A percentile compares a stretch with the other conserved stretches of the same genome.
These are phyloP conservation scores for Saxicola maurus DNA, from an alignment of 2,797 vertebrate genomes.

Conservation along the genomic window DNA sequence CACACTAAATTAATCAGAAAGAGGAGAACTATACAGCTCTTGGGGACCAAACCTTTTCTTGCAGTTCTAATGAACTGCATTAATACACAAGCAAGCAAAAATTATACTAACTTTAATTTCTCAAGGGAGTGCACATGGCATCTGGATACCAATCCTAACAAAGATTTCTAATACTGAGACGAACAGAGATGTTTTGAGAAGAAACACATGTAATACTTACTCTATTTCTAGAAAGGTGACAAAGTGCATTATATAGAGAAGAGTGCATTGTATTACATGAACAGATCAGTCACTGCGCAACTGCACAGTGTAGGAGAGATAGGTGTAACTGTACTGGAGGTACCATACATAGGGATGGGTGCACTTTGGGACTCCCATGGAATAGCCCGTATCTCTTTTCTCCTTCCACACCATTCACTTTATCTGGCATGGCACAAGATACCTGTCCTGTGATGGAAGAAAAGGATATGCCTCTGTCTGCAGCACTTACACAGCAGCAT, in stretches of 20 bases:
- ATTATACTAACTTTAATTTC: not conserved
- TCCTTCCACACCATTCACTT: fast-evolving
- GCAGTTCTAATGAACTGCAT: not conserved
- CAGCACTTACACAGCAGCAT: not conserved
- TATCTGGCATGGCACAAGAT: not conserved
- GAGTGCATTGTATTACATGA: not conserved
- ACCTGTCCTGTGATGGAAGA: not conserved
- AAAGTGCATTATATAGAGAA: not conserved
- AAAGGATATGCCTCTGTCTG: not conserved
- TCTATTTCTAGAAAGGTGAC: not conserved
- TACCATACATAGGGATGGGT: fast-evolving
- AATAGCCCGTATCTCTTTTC: not conserved
- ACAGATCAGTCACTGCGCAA: not conserved
- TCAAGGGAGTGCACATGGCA: not conserved
- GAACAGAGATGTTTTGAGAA: not conserved
- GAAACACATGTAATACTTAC: not conserved
- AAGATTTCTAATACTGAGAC: not conserved
- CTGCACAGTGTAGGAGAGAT: not conserved
- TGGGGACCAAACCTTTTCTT: not conserved
- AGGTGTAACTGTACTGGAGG: not conserved
- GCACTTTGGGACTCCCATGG: not conserved
- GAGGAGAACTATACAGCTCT: not conserved
- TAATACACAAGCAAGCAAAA: not conserved
- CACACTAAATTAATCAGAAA: not conserved
- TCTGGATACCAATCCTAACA: not conserved